Base-by-base conservation (phyloP, 2,113 vertebrate genomes). In the Boulengeromyrus knoepffleri region DNA sequence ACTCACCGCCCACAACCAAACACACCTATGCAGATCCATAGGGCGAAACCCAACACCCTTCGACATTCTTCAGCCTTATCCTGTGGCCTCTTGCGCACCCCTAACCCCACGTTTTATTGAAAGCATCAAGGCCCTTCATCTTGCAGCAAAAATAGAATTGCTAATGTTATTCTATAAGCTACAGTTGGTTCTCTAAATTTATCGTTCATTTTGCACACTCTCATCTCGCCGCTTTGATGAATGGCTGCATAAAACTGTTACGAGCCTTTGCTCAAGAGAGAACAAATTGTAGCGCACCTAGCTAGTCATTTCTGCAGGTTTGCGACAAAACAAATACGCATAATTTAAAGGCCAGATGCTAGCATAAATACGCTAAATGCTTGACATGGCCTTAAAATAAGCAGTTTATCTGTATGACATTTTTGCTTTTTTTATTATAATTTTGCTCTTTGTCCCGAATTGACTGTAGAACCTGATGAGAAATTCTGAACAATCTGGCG, bases 281-380 rank as follows among this genome's bases (percentile, higher is more conserved):
- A 93, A 90, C 87, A 52, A 91, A 93, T 89, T 87, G 91, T 53
- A 10, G 93, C 92, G 94, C 93, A 94, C 92, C 92, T 93, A 93
- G 92, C 91, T 46, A 62, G 94, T 93, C 88, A 91, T 88, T 45
- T 91, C 90, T 56, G 85, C 89, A 88, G 92, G 89, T 90, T 90
- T 91, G 90, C 92, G 90, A 90, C 92, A 91, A 93, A 93, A 91
- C 92, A 93, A 91, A 93, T 90, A 92, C 95, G 91, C 91, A 95
- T 94, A 95, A 94, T 96, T 95, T 94, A 95, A 94, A 94, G 91
- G 93, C 93, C 91, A 93, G 92, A 92, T 92, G 92, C 95, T 92
- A 91, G 93, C 93, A 94, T 94, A 94, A 94, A 94, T 91, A 91
- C 90, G 92, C 91, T 92, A 89, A 93, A 94, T 92, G 88, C 92